Evolutionary conservation across 2,113 vertebrate species (phyloP).

Genomic region (Crotalus helleri): DNA sequence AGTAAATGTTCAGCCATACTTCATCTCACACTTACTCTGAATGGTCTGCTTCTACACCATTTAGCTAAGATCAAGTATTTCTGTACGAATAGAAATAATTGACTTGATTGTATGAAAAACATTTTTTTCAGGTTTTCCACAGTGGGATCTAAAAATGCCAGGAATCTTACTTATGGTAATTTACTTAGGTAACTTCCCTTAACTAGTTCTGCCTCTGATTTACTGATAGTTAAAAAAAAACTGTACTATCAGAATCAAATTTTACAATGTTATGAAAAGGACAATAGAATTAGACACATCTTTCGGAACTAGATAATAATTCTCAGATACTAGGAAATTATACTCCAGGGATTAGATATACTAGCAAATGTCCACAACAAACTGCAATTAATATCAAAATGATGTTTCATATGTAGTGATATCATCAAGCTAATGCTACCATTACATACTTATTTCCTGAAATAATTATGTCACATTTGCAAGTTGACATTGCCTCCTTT

Average conservation of each 20-base stretch:
- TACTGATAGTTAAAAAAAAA: neutral
- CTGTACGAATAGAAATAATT: neutral
- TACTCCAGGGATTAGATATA: neutral
- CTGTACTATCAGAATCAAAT: neutral
- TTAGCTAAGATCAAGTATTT: neutral
- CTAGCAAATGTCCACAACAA: neutral
- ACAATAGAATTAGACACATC: neutral
- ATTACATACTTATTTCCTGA: neutral
- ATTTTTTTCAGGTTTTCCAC: neutral
- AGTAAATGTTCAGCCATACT: neutral
- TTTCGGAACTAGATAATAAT: neutral
- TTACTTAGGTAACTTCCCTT: neutral
- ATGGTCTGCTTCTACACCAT: neutral
- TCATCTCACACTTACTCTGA: neutral
- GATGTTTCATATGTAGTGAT: neutral
- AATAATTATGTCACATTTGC: neutral
- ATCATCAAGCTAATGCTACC: neutral
- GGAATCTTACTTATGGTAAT: neutral
- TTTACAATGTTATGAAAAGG: neutral
- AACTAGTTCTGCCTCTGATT: neutral
- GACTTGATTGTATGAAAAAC: neutral
- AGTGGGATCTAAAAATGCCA: neutral
- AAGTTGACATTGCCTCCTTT: neutral
- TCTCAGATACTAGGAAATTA: neutral
- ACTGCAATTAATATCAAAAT: neutral